Percentiles rank a stretch among this genome's conserved stretches.
phyloP scores from a whole-genome alignment of 1,140 invertebrate genomes.

The Caenorhabditis briggsae region DNA sequence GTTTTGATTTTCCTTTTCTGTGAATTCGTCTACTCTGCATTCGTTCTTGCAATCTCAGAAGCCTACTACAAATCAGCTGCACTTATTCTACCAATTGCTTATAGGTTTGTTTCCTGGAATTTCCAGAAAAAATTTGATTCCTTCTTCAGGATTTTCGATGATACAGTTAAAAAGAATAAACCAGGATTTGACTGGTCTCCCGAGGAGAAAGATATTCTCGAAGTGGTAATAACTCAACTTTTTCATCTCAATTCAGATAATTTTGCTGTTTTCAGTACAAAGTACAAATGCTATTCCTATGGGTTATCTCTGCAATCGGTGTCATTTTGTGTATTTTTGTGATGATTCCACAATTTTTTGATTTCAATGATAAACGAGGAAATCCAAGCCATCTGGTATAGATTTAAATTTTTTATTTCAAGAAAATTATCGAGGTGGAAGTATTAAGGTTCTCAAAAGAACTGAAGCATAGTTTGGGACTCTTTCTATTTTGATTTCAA shows the following conservation, averaged over 20 bases:
- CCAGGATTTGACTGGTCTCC: constrained; percentile 57
- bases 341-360: constrained; percentile 63
- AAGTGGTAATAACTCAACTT: constrained; percentile 42
- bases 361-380: constrained; percentile 62
- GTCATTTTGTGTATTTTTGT: constrained; percentile 61
- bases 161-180: constrained; percentile 58
- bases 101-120: constrained; percentile 13
- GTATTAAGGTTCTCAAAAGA: neutral
- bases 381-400: constrained; percentile 63
- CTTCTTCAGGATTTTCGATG: constrained; percentile 60
- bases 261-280: constrained; percentile 56
- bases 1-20: constrained; percentile 55
- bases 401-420: neutral
- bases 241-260: neutral
- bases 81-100: constrained; percentile 60
- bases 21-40: constrained; percentile 58
- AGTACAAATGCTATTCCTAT: constrained; percentile 60
- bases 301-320: constrained; percentile 55
- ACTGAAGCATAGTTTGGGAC: too few species aligned
- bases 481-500: too few species aligned
- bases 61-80: constrained; percentile 61
- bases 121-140: neutral
- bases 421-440: neutral
- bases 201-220: constrained; percentile 44
- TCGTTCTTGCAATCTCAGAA: constrained; percentile 56